phyloP scores from a whole-genome alignment of 2,797 vertebrate genomes.

The Sebastes minor region DNA sequence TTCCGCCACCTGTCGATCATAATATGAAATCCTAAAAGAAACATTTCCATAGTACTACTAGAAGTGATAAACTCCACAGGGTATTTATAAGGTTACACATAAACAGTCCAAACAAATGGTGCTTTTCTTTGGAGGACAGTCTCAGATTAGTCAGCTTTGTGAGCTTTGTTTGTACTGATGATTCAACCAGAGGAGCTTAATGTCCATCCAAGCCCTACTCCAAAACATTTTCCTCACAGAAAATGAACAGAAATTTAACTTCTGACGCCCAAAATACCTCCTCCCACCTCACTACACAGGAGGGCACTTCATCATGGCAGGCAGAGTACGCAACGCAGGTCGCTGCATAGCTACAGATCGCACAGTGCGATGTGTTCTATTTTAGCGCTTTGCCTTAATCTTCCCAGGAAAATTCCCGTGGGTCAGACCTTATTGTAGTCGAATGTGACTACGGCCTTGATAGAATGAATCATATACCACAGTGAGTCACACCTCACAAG shows the following conservation, averaged over 20 bases:
- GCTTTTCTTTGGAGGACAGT: background rate
- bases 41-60: background rate
- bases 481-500: slow-evolving; percentile 44
- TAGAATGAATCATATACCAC: slow-evolving; percentile 47
- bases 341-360: slow-evolving; percentile 20
- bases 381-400: slow-evolving; percentile 28
- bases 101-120: background rate
- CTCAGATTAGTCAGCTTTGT: background rate
- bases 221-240: background rate
- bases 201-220: background rate
- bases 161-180: background rate
- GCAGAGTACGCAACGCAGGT: background rate
- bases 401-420: background rate
- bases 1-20: background rate
- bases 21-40: background rate
- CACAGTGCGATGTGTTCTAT: slow-evolving; percentile 8
- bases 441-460: slow-evolving; percentile 24
- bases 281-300: slow-evolving; percentile 39
- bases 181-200: background rate
- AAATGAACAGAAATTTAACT: slow-evolving; percentile 22
- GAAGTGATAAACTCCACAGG: background rate
- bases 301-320: slow-evolving; percentile 7
- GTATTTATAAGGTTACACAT: background rate
- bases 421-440: slow-evolving; percentile 28
- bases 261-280: slow-evolving; percentile 40